Conservation (phyloP, 2,797 vertebrate genomes). For the Lagorchestes hirsutus region DNA sequence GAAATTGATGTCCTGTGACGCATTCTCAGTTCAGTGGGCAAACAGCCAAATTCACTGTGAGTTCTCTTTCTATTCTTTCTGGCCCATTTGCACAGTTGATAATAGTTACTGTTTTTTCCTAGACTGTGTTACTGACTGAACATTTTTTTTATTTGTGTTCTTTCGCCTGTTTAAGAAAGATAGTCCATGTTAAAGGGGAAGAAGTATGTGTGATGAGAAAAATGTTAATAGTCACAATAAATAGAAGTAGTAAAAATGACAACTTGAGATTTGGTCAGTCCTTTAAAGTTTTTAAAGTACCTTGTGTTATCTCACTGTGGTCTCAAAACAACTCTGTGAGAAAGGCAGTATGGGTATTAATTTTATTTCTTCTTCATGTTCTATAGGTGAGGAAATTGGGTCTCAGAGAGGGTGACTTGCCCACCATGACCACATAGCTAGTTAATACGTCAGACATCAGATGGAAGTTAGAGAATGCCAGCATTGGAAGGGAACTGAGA, state of each 20-base stretch:
- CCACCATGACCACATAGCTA: neutral
- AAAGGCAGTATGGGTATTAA: neutral
- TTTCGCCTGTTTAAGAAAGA: constrained; percentile 47
- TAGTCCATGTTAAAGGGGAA: neutral
- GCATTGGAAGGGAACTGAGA: neutral
- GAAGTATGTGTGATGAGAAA: constrained; percentile 34
- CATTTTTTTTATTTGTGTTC: constrained; percentile 45
- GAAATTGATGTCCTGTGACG: constrained; percentile 79
- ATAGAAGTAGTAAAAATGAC: neutral
- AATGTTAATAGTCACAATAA: constrained; percentile 17
- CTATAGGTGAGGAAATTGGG: neutral
- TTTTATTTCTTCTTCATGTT: neutral
- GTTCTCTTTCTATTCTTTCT: constrained; percentile 79
- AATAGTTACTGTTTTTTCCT: constrained; percentile 71
- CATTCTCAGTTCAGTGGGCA: constrained; percentile 75
- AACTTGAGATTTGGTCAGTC: neutral
- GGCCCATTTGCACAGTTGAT: constrained; percentile 70
- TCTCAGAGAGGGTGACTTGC: neutral
- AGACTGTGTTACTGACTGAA: constrained; percentile 46
- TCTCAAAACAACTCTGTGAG: neutral
- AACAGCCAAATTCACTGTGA: constrained; percentile 77
- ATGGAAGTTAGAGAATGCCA: neutral
- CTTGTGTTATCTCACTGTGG: neutral
- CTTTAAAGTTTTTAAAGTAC: neutral
- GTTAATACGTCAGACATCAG: neutral